Conservation (phyloP, 2,113 vertebrate genomes). For the Bos taurus region DNA sequence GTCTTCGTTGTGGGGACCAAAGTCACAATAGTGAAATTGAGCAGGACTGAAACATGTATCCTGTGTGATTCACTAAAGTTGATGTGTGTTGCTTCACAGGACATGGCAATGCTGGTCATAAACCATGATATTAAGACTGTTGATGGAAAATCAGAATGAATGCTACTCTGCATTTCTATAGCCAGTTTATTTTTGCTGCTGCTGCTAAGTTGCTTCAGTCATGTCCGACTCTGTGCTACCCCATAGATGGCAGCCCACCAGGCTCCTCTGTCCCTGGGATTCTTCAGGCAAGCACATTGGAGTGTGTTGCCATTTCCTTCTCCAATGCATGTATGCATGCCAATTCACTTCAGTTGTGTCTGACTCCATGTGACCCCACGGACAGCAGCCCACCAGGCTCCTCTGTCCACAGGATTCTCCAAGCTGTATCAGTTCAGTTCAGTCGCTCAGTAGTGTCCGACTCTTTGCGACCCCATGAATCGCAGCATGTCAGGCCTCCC, state of each 20-base stretch:
- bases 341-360: fast-evolving
- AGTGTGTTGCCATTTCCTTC: background rate
- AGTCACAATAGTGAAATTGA: background rate
- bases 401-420: background rate
- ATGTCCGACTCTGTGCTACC: fast-evolving
- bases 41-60: background rate
- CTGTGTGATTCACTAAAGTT: background rate
- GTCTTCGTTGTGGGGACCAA: background rate
- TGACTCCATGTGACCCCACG: fast-evolving
- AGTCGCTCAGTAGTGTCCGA: no score
- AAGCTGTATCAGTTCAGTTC: background rate
- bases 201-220: background rate
- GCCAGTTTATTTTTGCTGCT: background rate
- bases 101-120: background rate
- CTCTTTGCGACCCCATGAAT: no score
- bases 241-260: background rate
- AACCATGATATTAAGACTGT: background rate
- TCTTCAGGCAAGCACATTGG: background rate
- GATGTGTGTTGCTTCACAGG: background rate
- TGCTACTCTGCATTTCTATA: background rate
- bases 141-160: background rate
- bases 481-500: no score
- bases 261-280: background rate
- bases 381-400: background rate
- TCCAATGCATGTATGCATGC: background rate